These are phyloP conservation scores for Nanorana parkeri DNA, from an alignment of 2,113 vertebrate genomes.

Conservation along the genomic window DNA sequence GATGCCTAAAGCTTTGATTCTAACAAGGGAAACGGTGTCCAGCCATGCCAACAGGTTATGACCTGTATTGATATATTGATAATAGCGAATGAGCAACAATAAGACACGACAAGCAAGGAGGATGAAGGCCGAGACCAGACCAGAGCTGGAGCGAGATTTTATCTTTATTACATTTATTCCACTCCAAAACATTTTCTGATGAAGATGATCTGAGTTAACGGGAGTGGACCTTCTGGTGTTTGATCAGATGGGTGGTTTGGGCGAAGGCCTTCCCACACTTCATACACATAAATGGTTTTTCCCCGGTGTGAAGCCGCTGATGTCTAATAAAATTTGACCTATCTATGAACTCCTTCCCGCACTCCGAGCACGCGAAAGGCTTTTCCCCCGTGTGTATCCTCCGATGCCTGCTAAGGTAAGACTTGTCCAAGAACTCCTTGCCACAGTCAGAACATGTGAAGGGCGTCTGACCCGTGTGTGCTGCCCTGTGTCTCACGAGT, in stretches of 20 bases:
- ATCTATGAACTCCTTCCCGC: slow-evolving; percentile 34
- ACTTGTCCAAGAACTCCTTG: background rate
- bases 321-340: slow-evolving; percentile 21
- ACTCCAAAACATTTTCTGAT: too few relatives aligned
- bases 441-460: background rate
- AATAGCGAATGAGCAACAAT: too few relatives aligned
- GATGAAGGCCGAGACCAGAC: too few relatives aligned
- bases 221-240: slow-evolving; percentile 46
- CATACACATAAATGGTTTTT: slow-evolving; percentile 25
- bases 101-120: too few relatives aligned
- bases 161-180: too few relatives aligned
- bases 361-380: background rate
- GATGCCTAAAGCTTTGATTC: too few relatives aligned
- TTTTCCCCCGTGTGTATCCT: slow-evolving; percentile 20
- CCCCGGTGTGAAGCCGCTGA: slow-evolving; percentile 14
- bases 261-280: slow-evolving; percentile 46
- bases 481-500: background rate
- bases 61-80: too few relatives aligned
- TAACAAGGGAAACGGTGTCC: too few relatives aligned
- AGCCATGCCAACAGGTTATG: too few relatives aligned
- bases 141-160: too few relatives aligned
- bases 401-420: background rate
- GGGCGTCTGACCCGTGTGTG: background rate
- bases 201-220: too few relatives aligned
- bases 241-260: slow-evolving; percentile 1